Conservation (phyloP, 2,113 vertebrate species). For the Cettia cetti region DNA sequence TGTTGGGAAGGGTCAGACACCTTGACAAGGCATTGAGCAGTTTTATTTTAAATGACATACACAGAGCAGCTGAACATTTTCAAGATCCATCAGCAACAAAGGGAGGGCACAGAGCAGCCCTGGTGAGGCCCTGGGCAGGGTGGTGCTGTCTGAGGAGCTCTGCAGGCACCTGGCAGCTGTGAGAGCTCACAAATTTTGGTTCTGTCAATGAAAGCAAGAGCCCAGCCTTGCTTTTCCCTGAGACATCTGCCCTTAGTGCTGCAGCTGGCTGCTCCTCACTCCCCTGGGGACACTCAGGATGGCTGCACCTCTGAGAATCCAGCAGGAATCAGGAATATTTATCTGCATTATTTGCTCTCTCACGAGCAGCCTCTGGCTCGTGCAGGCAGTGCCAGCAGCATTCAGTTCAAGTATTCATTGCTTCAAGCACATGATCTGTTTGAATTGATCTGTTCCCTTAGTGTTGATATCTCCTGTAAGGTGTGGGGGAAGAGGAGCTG, state of each 20-base stretch:
- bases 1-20: neutral
- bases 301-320: neutral
- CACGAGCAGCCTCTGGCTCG: neutral
- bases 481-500: neutral
- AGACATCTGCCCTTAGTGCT: neutral
- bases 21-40: neutral
- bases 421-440: neutral
- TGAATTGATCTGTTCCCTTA: neutral
- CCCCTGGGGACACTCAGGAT: fast-evolving
- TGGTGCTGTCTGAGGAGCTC: neutral
- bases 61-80: neutral
- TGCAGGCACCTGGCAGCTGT: neutral
- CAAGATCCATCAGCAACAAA: no score
- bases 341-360: neutral
- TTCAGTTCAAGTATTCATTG: neutral
- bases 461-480: neutral
- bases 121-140: neutral
- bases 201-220: neutral
- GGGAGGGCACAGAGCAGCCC: fast-evolving
- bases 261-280: neutral
- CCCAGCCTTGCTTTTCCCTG: neutral
- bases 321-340: neutral
- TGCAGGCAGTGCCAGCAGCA: neutral
- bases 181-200: neutral
- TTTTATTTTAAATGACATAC: constrained; percentile 7